Evolutionary conservation across 1,140 invertebrate species (phyloP), one percentile per base, ranked within the genome.

Genomic region (Leptinotarsa undecemlineata): DNA sequence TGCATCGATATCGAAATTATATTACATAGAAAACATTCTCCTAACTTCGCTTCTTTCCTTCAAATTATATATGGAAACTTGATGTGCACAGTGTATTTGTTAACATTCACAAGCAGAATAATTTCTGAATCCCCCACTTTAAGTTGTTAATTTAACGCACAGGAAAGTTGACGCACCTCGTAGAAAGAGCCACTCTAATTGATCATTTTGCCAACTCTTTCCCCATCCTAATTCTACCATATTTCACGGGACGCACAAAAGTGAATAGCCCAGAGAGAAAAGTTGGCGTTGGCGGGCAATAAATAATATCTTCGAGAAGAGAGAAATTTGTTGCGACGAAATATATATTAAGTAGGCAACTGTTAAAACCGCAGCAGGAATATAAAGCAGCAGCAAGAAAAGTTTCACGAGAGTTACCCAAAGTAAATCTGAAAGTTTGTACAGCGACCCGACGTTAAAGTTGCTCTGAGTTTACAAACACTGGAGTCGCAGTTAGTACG

Each of bases 341-440:
- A 76, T 76, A 76, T 76, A 73, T 76, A 64, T 64, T 64, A 64
- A 64, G 63, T 76, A 72, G 64, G 71, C 71, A 76, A 76, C 62
- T 71, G 74, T 68, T 76, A 76, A 75, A 76, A 76, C 71, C 69
- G 66, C 74, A 67, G 48, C 66, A 60, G 20, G 74, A 76, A 76
- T 76, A 76, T 73, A 76, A 76, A 76, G 74, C 71, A 71, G 74
- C 71, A 71, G 63, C 71, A 42, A 23, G 62, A 75, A 48, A 47
- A 75, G 67, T 71, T 71, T 71, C 26, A 68, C 62, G 57, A 75
- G 68, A 17, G 15, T 71, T 67, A 60, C 74, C 61, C 20, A 69
- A 47, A 67, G 68, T 67, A 75, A 75, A 75, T 71, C 74, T 69
- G 69, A 68, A 75, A 75, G 74, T 75, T 75, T 70, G 23, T 23